Evolutionary conservation across 2,797 vertebrate genomes (phyloP).

Genomic region (Muscicapa striata): DNA sequence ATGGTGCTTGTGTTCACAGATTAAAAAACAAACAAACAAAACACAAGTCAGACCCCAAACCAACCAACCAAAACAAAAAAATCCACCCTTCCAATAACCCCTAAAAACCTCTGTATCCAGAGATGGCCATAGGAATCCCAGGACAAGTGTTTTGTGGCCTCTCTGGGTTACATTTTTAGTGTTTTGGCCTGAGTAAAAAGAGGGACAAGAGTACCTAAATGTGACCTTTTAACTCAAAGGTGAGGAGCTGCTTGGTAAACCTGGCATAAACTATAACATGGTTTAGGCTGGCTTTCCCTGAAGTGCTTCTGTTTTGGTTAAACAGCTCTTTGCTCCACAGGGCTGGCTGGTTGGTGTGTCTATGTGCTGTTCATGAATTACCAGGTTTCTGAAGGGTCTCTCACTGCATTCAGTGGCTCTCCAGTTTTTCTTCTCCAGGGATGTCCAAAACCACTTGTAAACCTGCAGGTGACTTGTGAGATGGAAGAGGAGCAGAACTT

Average conservation of each 20-base stretch:
- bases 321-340: background rate
- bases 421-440: background rate
- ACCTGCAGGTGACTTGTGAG: background rate
- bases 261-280: background rate
- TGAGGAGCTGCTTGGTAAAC: background rate
- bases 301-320: background rate
- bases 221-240: background rate
- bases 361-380: rapidly evolving
- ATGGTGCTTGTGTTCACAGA: background rate
- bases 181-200: background rate
- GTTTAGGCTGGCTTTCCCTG: background rate
- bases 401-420: background rate
- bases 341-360: background rate
- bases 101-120: background rate
- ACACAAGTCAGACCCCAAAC: too few species aligned
- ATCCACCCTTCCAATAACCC: rapidly evolving
- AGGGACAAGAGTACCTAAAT: background rate
- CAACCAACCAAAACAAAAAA: rapidly evolving
- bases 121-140: background rate
- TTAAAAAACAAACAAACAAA: background rate
- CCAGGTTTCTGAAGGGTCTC: background rate
- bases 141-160: background rate
- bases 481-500: background rate
- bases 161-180: background rate
- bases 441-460: background rate